A percentile compares a stretch with the other conserved stretches of the same genome.
Evolutionary conservation across 2,888 invertebrate species (phyloP).

Genomic region (Tenthredo amoena): DNA sequence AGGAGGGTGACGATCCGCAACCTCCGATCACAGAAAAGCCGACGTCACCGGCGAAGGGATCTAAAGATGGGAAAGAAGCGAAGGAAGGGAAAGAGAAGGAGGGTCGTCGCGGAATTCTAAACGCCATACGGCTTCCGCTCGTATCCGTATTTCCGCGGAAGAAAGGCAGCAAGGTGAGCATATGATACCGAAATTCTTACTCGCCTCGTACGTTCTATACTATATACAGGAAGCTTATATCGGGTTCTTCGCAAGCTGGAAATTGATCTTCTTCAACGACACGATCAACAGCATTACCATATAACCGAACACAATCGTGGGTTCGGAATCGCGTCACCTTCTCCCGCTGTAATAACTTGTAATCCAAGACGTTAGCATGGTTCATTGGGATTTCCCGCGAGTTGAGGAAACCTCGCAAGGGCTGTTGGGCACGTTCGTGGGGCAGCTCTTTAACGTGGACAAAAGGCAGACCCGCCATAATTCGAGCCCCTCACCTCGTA

Average conservation of each 20-base stretch:
- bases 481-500: slow-evolving; percentile 1
- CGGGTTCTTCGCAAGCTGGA: not conserved
- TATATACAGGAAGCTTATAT: not conserved
- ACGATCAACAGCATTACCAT: not conserved
- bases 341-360: not conserved
- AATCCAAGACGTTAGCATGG: slow-evolving; percentile 14
- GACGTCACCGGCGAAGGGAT: slow-evolving; percentile 69
- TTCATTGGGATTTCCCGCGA: slow-evolving; percentile 38
- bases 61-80: slow-evolving; percentile 60
- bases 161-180: slow-evolving; percentile 70
- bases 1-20: slow-evolving; percentile 68
- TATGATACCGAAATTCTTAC: not conserved
- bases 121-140: slow-evolving; percentile 83
- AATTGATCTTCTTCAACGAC: no score
- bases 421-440: slow-evolving; percentile 22
- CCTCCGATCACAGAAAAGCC: slow-evolving; percentile 68
- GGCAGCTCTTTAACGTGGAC: not conserved
- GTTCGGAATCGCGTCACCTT: slow-evolving; percentile 4
- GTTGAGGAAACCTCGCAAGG: slow-evolving; percentile 29
- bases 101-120: slow-evolving; percentile 78
- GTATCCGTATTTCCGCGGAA: slow-evolving; percentile 79
- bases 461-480: slow-evolving; percentile 23
- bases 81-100: slow-evolving; percentile 65
- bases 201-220: not conserved
- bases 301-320: not conserved